Percentiles rank a stretch among this genome's conserved stretches.
Evolutionary conservation across 2,113 vertebrate genomes (phyloP).

Genomic region (Muntiacus muntjak): DNA sequence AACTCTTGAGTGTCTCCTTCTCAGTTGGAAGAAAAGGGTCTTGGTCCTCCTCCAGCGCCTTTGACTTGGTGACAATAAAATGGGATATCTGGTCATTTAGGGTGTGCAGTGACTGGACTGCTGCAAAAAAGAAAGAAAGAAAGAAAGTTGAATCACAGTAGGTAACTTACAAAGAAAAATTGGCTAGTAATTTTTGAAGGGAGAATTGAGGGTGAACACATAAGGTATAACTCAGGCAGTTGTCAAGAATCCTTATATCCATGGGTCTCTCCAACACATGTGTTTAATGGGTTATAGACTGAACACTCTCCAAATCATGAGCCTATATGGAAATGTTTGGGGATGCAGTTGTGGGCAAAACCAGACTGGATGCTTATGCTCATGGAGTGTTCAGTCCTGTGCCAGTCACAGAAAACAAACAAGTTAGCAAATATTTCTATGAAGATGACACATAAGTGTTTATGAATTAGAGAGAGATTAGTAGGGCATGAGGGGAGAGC

Average conservation of each 20-base stretch:
- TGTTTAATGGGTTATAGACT: no score
- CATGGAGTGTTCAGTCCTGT: accelerated
- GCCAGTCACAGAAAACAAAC: not conserved
- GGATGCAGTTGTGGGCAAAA: not conserved
- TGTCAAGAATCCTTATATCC: accelerated
- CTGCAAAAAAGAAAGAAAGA: conserved; percentile 73
- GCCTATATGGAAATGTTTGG: no score
- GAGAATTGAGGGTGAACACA: not conserved
- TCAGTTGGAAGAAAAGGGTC: conserved; percentile 83
- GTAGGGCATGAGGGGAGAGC: not conserved
- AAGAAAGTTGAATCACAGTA: not conserved
- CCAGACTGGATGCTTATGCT: not conserved
- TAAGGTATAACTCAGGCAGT: not conserved
- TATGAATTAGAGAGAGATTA: not conserved
- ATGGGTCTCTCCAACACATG: not conserved
- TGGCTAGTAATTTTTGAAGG: not conserved
- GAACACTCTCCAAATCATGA: not conserved
- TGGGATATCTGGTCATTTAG: conserved; percentile 94
- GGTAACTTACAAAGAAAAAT: not conserved
- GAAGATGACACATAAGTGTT: not conserved
- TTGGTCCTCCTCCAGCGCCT: conserved; percentile 84
- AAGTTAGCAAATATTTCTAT: not conserved
- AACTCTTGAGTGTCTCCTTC: conserved; percentile 88
- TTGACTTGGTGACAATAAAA: conserved; percentile 89
- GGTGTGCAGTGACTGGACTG: conserved; percentile 91